Evolutionary conservation across 1,140 invertebrate genomes (phyloP), one percentile per base, ranked within the genome.

Genomic region (Formica selysi): DNA sequence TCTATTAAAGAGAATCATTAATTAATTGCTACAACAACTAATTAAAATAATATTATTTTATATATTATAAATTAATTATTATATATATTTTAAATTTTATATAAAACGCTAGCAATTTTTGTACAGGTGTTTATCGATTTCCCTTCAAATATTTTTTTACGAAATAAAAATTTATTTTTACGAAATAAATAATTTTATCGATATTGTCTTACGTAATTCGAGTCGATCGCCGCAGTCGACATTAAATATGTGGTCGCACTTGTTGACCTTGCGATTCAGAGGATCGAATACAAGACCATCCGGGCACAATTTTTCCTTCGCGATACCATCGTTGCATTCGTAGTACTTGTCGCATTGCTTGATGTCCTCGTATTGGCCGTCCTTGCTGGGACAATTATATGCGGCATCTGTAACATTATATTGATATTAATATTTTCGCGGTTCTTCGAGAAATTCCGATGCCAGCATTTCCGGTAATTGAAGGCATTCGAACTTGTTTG

Each of bases 221-320:
- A 97, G 96, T 88, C 98, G 96, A 92, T 98, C 97, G 61, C 97
- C 97, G 92, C 98, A 99, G 92, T 98, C 98, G 10, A 98, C 97
- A 89, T 98, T 98, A 96, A 98, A 98, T 90, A 97, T 97, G 92
- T 98, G 97, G 94, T 98, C 98, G 93, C 98, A 98, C 94, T 98
- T 98, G 95, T 98, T 98, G 92, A 97, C 96, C 95, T 98, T 97
- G 86, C 97, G 96, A 95, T 97, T 98, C 78, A 96, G 92, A 1
- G 97, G 97, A 95, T 98, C 98, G 94, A 98, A 98, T 26, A 98
- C 98, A 19, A 98, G 95, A 85, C 98, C 98, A 93, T 98, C 98
- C 5, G 97, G 97, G 92, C 98, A 98, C 1, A 98, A 95, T 94
- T 98, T 98, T 88, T 97, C 96, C 68, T 95, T 97, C 16, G 97